Evolutionary conservation across 2,113 vertebrate genomes (phyloP), one percentile per base, ranked within the genome.

Genomic region (Forbesichthys papilliferus): DNA sequence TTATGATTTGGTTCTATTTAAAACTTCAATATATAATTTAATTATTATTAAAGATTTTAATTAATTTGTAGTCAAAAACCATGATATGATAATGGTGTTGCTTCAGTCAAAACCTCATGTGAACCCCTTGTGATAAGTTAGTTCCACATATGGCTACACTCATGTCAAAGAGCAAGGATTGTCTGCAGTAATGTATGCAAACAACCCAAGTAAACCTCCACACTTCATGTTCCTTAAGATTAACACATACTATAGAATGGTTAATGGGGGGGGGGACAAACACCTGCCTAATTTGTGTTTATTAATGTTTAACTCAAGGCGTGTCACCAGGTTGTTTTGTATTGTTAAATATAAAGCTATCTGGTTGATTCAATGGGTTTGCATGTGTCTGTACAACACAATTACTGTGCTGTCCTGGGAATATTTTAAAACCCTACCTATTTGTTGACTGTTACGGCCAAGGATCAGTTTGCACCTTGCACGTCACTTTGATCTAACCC

Each of bases 21-120:
- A 52, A 61, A 9, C 18, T 18, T 11, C 18, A 47, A 56, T 56
- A 33, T 48, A 59, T 48, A 57, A 20, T 42, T 11, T 1, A 9
- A 27, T 58, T 5, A 51, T 61, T 66, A 11, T 13, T 42, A n/a
- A 52, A 20, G 4, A 48, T 16, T 69, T n/a, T 6, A 3, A 14
- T 56, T 68, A 27, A 56, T 80, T 20, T 66, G 64, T 65, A 42
- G 61, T 61, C 52, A 51, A 46, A 13, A 53, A 47, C 60, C 53
- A 61, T 53, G 52, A 12, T 64, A 11, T 48, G 0, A 72, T 73
- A 16, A 70, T 64, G 36, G 14, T 33, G 65, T 47, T 55, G 42
- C 64, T 66, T n/a, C 36, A 20, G 8, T 64, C 34, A 46, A 52
- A 27, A 2, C 27, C 27, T 27, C 27, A 27, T 27, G 48, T 48